Evolutionary conservation across 1,140 invertebrate genomes (phyloP), one percentile per base, ranked within the genome.

Genomic region (Helicoverpa zea): DNA sequence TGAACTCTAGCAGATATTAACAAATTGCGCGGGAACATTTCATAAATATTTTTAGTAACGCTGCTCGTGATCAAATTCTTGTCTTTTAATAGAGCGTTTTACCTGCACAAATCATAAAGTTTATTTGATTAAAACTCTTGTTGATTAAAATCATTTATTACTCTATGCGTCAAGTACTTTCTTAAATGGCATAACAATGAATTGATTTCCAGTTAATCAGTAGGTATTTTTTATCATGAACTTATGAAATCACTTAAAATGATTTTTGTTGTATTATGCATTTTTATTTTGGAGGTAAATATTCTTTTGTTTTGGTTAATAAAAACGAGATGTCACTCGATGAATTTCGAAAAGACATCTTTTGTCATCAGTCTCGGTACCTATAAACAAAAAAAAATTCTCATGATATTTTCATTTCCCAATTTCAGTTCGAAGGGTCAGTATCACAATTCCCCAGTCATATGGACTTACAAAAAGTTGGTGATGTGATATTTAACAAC

Each of bases 401-500:
- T 16, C 11, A 58, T 23, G 11, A 14, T n/a, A 7, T 16, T 74
- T 52, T n/a, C n/a, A n/a, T n/a, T n/a, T 54, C 66, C 68, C 47
- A 3, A 56, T 87, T 87, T 54, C 63, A 88, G 86, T 35, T 88
- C 18, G 56, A 84, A 23, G n/a, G 47, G 35, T 58, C 70, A 52
- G 35, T 29, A 59, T 54, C 83, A 5, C 86, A 87, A 64, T 88
- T 92, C 29, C 83, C 84, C 29, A 35, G 83, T 14, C 92, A 93
- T 58, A 77, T 88, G 30, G 92, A 93, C 79, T 87, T 92, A 13
- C 88, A 91, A 70, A 91, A 91, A 88, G 49, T 91, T 29, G 76
- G 85, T 2, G 87, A 90, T 80, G 82, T 90, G 11, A 82, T 80
- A 47, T 83, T 86, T 9, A 82, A 85, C 12, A 84, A 90, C n/a